Percentiles rank a stretch among this genome's conserved stretches.
These are phyloP conservation scores for Syndactyla subalaris DNA, from an alignment of 2,797 vertebrate genomes.

Conservation along the genomic window DNA sequence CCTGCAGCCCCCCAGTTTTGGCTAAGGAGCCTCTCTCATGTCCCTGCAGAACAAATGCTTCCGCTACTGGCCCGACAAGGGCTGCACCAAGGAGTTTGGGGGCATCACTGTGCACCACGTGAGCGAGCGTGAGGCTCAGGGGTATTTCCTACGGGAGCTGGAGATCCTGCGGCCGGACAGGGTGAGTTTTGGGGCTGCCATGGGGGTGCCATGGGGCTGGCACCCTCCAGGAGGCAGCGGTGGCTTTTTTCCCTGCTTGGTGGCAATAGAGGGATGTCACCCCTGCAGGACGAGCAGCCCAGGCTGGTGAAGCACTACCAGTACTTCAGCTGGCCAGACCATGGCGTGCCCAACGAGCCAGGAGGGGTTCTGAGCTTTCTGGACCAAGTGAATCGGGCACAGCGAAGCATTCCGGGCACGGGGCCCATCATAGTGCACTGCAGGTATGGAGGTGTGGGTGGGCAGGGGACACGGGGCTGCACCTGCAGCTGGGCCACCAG, in stretches of 20 bases:
- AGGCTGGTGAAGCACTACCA: slow-evolving; percentile 88
- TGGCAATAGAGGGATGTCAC: not conserved
- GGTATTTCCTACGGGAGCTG: slow-evolving; percentile 85
- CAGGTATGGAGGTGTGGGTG: slow-evolving; percentile 74
- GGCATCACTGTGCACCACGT: slow-evolving; percentile 77
- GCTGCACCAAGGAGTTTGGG: slow-evolving; percentile 80
- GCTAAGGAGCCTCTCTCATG: no score
- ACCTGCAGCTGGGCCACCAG: not conserved
- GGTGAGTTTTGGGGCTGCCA: slow-evolving; percentile 67
- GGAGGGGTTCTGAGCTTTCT: slow-evolving; percentile 88
- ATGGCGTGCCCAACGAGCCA: slow-evolving; percentile 88
- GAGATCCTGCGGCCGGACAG: slow-evolving; percentile 80
- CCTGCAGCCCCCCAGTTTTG: no score
- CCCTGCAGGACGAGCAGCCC: slow-evolving; percentile 76
- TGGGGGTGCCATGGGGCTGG: not conserved
- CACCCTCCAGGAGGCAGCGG: accelerated
- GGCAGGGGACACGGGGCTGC: accelerated
- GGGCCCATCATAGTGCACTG: slow-evolving; percentile 91
- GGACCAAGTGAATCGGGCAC: slow-evolving; percentile 86
- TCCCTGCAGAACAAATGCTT: slow-evolving; percentile 88
- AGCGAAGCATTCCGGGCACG: slow-evolving; percentile 79
- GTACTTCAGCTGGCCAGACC: slow-evolving; percentile 91
- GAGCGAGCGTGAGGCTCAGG: slow-evolving; percentile 83
- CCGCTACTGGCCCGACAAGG: slow-evolving; percentile 85
- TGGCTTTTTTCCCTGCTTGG: not conserved